Conservation (phyloP, 2,888 invertebrate genomes). For the Hemithea aestivaria region DNA sequence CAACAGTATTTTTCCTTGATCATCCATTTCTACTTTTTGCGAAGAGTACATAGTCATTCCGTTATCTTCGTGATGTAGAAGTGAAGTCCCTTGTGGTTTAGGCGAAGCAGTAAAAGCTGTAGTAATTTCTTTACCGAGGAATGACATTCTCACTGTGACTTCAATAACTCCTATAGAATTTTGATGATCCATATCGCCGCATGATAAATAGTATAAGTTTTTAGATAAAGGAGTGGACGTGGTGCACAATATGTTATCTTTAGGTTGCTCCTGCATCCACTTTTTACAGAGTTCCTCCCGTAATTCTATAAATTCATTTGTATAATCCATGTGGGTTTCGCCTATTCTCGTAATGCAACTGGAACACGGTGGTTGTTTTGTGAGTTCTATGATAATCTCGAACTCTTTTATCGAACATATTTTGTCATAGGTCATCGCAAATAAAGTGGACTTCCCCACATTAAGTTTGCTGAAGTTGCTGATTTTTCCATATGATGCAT, state of each 20-base stretch:
- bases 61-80: conserved; percentile 57
- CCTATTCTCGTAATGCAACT: conserved; percentile 62
- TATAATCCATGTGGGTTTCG: conserved; percentile 61
- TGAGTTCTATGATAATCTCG: conserved; percentile 50
- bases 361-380: conserved; percentile 67
- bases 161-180: conserved; percentile 68
- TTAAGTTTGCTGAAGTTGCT: conserved; percentile 58
- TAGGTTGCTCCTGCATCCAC: conserved; percentile 60
- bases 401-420: conserved; percentile 64
- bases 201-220: conserved; percentile 62
- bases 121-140: conserved; percentile 71
- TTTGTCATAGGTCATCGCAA: conserved; percentile 73
- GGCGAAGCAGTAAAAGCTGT: conserved; percentile 59
- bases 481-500: conserved; percentile 59
- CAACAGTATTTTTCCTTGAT: conserved; percentile 63
- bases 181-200: conserved; percentile 46
- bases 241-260: conserved; percentile 62
- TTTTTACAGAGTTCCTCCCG: conserved; percentile 63
- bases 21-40: conserved; percentile 71
- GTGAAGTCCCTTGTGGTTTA: conserved; percentile 51
- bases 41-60: conserved; percentile 70
- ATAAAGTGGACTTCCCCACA: conserved; percentile 65
- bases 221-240: conserved; percentile 62
- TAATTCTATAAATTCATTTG: conserved; percentile 51
- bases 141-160: conserved; percentile 64